Evolutionary conservation across 2,113 vertebrate genomes (phyloP).

Genomic region (Nymphicus hollandicus): DNA sequence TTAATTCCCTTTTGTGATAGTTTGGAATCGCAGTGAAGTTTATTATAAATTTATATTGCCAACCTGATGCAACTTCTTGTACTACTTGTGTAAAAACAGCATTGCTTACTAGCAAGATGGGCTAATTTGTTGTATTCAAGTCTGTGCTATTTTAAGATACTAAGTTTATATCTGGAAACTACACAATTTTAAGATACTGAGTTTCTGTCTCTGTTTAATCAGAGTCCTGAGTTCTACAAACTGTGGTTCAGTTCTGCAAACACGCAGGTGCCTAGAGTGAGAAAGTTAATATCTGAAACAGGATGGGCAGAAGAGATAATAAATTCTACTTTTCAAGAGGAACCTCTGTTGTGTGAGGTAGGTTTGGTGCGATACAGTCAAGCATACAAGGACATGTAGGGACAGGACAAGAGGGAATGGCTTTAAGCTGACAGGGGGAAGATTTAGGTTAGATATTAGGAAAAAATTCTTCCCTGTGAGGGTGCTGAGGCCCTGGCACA

Average conservation of each 20-base stretch:
- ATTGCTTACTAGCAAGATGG: background rate
- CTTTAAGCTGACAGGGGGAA: background rate
- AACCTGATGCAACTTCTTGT: background rate
- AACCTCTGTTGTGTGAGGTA: background rate
- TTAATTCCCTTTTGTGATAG: background rate
- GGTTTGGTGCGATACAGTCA: background rate
- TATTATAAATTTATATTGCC: background rate
- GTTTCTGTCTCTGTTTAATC: background rate
- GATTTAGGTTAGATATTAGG: background rate
- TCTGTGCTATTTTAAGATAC: background rate
- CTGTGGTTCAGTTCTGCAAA: background rate
- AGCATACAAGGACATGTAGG: background rate
- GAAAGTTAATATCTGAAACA: background rate
- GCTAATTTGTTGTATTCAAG: background rate
- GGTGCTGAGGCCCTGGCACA: background rate
- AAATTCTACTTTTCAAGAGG: background rate
- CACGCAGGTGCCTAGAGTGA: rapidly evolving
- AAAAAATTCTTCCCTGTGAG: background rate
- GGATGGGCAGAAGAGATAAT: background rate
- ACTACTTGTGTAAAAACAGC: background rate
- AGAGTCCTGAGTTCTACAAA: background rate
- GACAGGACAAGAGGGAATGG: background rate
- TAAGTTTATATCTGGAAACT: background rate
- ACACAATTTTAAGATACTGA: background rate
- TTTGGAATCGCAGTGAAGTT: background rate